Conservation (phyloP, 2,888 invertebrate genomes). For the Achlya flavicornis region DNA sequence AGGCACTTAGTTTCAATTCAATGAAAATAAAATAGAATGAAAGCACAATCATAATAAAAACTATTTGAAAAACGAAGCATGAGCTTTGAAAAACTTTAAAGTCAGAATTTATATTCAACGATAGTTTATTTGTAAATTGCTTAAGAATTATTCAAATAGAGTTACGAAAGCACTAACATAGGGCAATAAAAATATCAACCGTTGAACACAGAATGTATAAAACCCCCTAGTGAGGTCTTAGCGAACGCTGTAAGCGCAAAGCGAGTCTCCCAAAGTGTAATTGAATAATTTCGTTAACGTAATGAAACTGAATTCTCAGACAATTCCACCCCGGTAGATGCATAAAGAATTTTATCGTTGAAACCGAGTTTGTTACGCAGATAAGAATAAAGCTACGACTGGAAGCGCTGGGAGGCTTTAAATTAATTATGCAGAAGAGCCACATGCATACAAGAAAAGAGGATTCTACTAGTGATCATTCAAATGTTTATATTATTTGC, state of each 20-base stretch:
- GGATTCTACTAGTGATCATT: background rate
- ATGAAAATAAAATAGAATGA: background rate
- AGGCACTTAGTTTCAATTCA: background rate
- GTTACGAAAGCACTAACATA: constrained; percentile 11
- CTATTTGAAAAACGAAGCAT: background rate
- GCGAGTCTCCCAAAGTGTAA: constrained; percentile 53
- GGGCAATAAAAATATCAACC: constrained; percentile 36
- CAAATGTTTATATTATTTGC: background rate
- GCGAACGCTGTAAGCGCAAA: constrained; percentile 26
- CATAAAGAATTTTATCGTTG: constrained; percentile 72
- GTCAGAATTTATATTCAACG: background rate
- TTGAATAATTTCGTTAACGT: constrained; percentile 79
- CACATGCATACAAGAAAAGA: background rate
- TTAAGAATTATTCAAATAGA: constrained; percentile 12
- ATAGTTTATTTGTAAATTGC: constrained; percentile 6
- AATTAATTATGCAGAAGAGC: constrained; percentile 29
- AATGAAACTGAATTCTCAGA: constrained; percentile 75
- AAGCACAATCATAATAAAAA: background rate
- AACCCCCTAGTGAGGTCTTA: constrained; percentile 16
- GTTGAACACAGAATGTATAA: constrained; percentile 31
- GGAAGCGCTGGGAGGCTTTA: background rate
- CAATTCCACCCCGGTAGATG: constrained; percentile 64
- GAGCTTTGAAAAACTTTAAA: background rate
- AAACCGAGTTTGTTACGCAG: constrained; percentile 38
- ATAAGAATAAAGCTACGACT: constrained; percentile 30